A percentile compares a stretch with the other conserved stretches of the same genome.
Evolutionary conservation across 2,113 vertebrate genomes (phyloP).

Genomic region (Bujurquina vittata): DNA sequence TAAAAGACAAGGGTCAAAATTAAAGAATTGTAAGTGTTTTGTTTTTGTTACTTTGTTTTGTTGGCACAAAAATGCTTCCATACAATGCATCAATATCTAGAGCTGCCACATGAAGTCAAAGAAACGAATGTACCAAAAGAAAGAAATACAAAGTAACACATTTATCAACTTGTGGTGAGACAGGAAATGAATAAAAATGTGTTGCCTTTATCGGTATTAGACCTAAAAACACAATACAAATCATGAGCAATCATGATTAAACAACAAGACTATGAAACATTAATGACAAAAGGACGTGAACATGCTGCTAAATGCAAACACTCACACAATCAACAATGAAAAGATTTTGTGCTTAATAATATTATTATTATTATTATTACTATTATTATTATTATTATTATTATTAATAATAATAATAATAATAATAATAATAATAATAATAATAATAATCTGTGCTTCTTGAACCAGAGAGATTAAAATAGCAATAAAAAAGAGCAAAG

Average conservation of each 20-base stretch:
- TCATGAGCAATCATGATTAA: constrained; percentile 23
- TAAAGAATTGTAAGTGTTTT: neutral
- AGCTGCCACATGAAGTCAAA: neutral
- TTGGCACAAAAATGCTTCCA: constrained; percentile 17
- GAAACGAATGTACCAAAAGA: neutral
- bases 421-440: too few relatives aligned
- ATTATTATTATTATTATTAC: too few relatives aligned
- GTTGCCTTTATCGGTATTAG: constrained; percentile 51
- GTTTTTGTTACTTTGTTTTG: neutral
- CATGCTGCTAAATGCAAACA: constrained; percentile 17
- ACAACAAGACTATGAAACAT: constrained; percentile 43
- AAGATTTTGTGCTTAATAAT: constrained; percentile 47
- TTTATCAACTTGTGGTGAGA: constrained; percentile 40
- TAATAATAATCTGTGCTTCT: constrained; percentile 52
- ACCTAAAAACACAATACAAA: constrained; percentile 61
- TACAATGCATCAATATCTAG: neutral
- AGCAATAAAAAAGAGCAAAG: constrained; percentile 12
- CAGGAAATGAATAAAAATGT: constrained; percentile 34
- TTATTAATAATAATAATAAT: too few relatives aligned
- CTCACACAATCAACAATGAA: constrained; percentile 24
- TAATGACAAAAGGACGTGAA: constrained; percentile 17
- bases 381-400: too few relatives aligned
- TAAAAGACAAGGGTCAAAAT: neutral
- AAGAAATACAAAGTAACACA: neutral
- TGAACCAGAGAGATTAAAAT: constrained; percentile 7